Conservation (phyloP, 2,888 invertebrate genomes). For the Sussaba pulchella region DNA sequence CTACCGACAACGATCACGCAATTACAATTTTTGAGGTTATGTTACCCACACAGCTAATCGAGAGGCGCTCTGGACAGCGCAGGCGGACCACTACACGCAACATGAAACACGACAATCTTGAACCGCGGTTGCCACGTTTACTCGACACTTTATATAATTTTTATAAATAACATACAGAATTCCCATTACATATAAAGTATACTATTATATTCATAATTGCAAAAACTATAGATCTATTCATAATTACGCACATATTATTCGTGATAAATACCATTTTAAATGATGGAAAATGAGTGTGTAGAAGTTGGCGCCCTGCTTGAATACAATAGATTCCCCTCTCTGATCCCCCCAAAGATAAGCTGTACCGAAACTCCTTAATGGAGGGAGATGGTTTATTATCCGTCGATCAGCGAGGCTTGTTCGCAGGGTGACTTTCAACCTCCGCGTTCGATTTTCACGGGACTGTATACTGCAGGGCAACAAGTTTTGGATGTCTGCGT, state of each 20-base stretch:
- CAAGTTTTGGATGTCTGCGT: too few species aligned
- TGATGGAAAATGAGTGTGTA: constrained; percentile 29
- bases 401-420: too few species aligned
- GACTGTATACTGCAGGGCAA: too few species aligned
- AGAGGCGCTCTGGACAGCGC: constrained; percentile 9
- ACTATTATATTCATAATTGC: constrained; percentile 19
- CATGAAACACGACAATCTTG: constrained; percentile 14
- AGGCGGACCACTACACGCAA: constrained; percentile 23
- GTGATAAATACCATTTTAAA: constrained; percentile 24
- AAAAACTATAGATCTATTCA: constrained; percentile 18
- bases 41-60: not conserved
- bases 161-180: constrained; percentile 22
- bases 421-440: too few species aligned
- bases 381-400: too few species aligned
- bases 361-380: constrained; percentile 12
- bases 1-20: not conserved
- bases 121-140: constrained; percentile 23
- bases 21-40: constrained; percentile 11
- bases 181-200: constrained; percentile 8
- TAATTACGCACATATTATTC: constrained; percentile 10
- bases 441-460: too few species aligned
- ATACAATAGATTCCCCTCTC: constrained; percentile 15
- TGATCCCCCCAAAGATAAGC: constrained; percentile 29
- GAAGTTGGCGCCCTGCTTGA: constrained; percentile 33
- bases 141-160: constrained; percentile 1